Evolutionary conservation across 1,140 invertebrate genomes (phyloP).

Genomic region (Sycophaga agraensis): DNA sequence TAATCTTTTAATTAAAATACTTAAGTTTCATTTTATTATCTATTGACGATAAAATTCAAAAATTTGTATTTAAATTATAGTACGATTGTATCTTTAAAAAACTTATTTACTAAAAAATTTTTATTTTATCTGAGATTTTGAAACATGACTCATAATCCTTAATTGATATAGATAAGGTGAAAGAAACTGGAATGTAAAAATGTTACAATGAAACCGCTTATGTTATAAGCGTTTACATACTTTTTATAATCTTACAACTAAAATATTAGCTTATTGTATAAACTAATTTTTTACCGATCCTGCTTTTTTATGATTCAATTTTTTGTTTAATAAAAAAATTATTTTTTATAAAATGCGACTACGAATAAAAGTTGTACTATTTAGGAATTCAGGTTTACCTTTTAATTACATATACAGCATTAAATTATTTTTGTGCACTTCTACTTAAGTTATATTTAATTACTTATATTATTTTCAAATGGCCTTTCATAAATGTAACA

Average conservation of each 20-base stretch:
- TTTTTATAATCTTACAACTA: conserved; percentile 28
- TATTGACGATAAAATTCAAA: conserved; percentile 18
- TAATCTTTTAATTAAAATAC: conserved; percentile 23
- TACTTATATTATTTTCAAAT: conserved; percentile 7
- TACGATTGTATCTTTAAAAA: conserved; percentile 30
- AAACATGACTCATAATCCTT: conserved; percentile 30
- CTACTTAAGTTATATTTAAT: conserved; percentile 19
- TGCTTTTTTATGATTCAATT: conserved; percentile 14
- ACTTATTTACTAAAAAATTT: conserved; percentile 7
- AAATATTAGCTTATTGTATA: conserved; percentile 22
- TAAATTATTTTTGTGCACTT: conserved; percentile 23
- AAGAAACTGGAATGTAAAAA: conserved; percentile 26
- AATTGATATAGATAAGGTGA: conserved; percentile 24
- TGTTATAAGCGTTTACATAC: conserved; percentile 23
- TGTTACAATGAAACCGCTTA: conserved; percentile 25
- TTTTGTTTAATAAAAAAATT: conserved; percentile 11
- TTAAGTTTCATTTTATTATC: conserved; percentile 11
- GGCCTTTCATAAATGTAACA: conserved; percentile 17
- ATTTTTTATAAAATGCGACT: conserved; percentile 26
- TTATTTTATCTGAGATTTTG: conserved; percentile 17
- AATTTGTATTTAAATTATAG: conserved; percentile 28
- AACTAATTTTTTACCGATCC: conserved; percentile 12
- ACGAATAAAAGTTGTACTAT: conserved; percentile 27
- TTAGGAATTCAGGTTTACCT: not conserved
- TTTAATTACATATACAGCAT: conserved; percentile 6